Base-by-base conservation (phyloP, 1,140 invertebrate species). In the Drosophila oshimai region DNA sequence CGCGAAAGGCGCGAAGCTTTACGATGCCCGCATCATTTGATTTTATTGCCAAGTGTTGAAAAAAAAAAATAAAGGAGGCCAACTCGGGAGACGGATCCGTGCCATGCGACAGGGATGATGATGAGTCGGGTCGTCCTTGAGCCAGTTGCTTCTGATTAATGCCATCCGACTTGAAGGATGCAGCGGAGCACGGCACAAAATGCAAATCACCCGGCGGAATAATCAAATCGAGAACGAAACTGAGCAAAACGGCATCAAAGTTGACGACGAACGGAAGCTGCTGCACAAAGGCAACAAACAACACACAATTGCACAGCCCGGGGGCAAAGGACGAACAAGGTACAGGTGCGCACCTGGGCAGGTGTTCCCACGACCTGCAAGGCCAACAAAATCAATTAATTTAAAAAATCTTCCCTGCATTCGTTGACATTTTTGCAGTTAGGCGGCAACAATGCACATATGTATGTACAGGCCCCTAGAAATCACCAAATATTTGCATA, bases 11-110 rank as follows among this genome's bases (percentile, higher is more conserved):
- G 75, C 55, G 65, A 26, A 76, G 72, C 80, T 86, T 86, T 86
- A 86, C 81, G 80, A 87, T 87, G 53, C 81, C 72, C 81, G 81
- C 80, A 80, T 87, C 80, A 86, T 86, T 86, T 86, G 81, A 86
- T 86, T 86, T 86, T 87, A 86, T 86, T 86, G 75, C 72, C 76
- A 73, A 80, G 75, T 87, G 81, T 68, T 69, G 61, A 54, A 34
- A 42, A 51, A 45, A 13, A 26, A 44, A 20, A 28, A 15, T 50
- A 51, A 45, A 36, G 26, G 13, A 22, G 47, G 24, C 6, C 24
- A 41, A 49, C 12, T 13, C 31, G 28, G 31, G 18, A 46, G 58
- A 51, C 39, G 69, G 28, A 41, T 41, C 36, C 34, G 36, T 28
- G 29, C 5, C 51, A 26, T 17, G 9, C 12, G 17, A 13, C 17